phyloP scores from a whole-genome alignment of 2,888 invertebrate species.

The Limnephilus marmoratus region DNA sequence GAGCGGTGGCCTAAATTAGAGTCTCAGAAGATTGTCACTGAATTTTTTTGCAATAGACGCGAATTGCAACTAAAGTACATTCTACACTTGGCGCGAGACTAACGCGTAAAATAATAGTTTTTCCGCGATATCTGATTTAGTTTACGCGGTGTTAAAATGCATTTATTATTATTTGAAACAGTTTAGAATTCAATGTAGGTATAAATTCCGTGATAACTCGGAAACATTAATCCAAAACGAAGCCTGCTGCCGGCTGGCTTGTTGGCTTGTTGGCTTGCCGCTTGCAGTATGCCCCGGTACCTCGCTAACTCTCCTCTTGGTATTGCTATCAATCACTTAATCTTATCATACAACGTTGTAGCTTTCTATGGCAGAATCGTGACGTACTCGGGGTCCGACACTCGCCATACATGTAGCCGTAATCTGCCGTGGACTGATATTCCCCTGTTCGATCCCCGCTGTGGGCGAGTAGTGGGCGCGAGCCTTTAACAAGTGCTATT shows the following conservation, averaged over 20 bases:
- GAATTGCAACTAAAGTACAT: neutral
- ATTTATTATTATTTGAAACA: too few species aligned
- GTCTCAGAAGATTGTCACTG: neutral
- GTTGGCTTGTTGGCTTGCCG: neutral
- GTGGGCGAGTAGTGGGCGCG: constrained; percentile 47
- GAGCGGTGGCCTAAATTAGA: neutral
- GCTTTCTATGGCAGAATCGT: constrained; percentile 51
- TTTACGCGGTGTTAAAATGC: neutral
- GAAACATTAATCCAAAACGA: constrained; percentile 12
- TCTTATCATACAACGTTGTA: constrained; percentile 57
- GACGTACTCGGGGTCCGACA: constrained; percentile 37
- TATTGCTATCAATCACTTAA: constrained; percentile 58
- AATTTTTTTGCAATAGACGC: neutral
- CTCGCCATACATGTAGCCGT: constrained; percentile 10
- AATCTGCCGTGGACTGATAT: constrained; percentile 33
- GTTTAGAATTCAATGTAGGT: neutral
- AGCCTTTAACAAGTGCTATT: neutral
- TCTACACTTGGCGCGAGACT: neutral
- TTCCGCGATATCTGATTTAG: neutral
- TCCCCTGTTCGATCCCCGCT: constrained; percentile 45
- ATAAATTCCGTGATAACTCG: constrained; percentile 15
- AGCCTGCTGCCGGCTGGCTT: neutral
- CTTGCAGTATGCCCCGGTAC: constrained; percentile 17
- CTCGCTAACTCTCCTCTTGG: constrained; percentile 45
- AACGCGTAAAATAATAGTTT: neutral